These are phyloP conservation scores for Notiomystis cincta DNA, from an alignment of 2,113 vertebrate species.

Conservation along the genomic window DNA sequence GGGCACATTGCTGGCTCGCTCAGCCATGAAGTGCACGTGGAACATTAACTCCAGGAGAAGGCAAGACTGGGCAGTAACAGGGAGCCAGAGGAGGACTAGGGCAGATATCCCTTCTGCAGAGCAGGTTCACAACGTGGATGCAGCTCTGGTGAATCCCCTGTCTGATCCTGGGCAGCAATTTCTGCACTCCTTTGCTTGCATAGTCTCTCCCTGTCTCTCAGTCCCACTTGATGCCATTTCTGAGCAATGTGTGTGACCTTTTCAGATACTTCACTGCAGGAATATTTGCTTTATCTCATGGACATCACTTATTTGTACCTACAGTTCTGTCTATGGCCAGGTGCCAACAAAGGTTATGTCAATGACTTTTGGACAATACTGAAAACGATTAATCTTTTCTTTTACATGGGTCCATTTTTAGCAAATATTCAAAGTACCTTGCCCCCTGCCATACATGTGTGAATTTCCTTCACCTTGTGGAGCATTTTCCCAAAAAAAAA, in stretches of 20 bases:
- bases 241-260: neutral
- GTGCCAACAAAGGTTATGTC: neutral
- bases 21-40: neutral
- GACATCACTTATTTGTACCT: neutral
- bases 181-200: neutral
- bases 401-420: neutral
- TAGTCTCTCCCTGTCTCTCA: neutral
- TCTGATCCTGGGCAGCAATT: neutral
- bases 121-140: neutral
- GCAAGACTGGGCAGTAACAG: neutral
- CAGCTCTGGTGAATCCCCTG: neutral
- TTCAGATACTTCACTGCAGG: neutral
- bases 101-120: neutral
- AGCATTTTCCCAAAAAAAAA: fast-evolving
- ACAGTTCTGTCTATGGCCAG: neutral
- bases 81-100: neutral
- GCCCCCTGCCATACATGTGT: fast-evolving
- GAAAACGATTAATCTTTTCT: neutral
- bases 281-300: neutral
- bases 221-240: neutral
- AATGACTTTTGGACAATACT: neutral
- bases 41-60: neutral
- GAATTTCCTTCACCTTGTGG: neutral
- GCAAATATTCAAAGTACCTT: neutral
- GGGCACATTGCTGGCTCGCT: neutral